Conservation (phyloP, 2,113 vertebrate species). For the Madoqua kirkii region DNA sequence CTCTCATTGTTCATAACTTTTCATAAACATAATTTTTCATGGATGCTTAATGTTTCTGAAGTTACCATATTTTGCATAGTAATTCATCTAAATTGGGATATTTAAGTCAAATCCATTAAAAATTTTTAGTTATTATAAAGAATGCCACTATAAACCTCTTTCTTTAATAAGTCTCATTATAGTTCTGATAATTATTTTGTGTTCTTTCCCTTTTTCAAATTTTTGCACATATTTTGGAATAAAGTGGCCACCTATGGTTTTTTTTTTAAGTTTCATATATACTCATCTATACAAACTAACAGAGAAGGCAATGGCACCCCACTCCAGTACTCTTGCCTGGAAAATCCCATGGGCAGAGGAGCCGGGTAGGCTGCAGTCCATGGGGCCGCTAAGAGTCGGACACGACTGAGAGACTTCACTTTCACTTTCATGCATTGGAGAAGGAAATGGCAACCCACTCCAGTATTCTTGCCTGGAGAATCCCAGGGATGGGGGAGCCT, state of each 20-base stretch:
- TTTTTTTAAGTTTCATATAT: background rate
- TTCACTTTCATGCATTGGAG: background rate
- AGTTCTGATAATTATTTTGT: background rate
- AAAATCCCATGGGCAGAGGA: too few species aligned
- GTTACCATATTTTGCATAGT: background rate
- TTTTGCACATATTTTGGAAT: background rate
- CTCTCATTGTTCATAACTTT: background rate
- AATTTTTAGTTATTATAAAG: background rate
- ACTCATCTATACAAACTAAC: background rate
- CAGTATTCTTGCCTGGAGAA: too few species aligned
- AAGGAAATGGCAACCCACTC: too few species aligned
- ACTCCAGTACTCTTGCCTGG: too few species aligned
- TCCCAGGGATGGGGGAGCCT: too few species aligned
- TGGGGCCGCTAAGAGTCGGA: too few species aligned
- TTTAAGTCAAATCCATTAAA: constrained; percentile 18
- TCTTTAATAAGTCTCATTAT: background rate
- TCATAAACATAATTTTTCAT: background rate
- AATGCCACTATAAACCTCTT: background rate
- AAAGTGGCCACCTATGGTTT: background rate
- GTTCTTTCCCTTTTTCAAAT: background rate
- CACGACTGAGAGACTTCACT: too few species aligned
- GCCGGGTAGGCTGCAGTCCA: too few species aligned
- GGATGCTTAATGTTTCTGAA: constrained; percentile 2
- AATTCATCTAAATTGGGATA: constrained; percentile 18
- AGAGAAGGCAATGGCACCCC: too few species aligned